A percentile compares a stretch with the other conserved stretches of the same genome.
Evolutionary conservation across 2,888 invertebrate species (phyloP).

Genomic region (Danaus chrysippus): DNA sequence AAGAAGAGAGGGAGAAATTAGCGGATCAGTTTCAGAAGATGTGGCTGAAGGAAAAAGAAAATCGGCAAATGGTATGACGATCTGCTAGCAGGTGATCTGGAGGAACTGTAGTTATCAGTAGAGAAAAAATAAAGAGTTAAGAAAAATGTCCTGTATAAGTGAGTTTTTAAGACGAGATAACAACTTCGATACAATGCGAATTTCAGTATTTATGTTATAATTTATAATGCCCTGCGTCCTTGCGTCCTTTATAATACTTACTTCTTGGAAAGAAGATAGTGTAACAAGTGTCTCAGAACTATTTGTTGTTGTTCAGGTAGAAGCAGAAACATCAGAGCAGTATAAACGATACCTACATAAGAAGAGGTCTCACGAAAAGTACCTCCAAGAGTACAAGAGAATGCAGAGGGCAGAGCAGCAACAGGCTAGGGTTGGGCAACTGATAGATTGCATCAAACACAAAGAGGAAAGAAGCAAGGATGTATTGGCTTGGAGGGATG

Average conservation of each 20-base stretch:
- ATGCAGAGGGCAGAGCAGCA: slow-evolving; percentile 47
- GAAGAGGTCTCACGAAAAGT: slow-evolving; percentile 62
- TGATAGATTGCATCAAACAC: slow-evolving; percentile 50
- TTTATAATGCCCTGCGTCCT: too few species aligned
- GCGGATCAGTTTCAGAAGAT: slow-evolving; percentile 69
- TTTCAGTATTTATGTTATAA: too few species aligned
- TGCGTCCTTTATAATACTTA: too few species aligned
- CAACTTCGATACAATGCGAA: too few species aligned
- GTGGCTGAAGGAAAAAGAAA: slow-evolving; percentile 71
- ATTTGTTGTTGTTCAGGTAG: slow-evolving; percentile 43
- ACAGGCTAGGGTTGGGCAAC: slow-evolving; percentile 41
- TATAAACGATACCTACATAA: slow-evolving; percentile 69
- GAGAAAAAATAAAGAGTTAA: too few species aligned
- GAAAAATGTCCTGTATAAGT: too few species aligned
- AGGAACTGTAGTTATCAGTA: too few species aligned
- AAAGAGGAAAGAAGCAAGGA: slow-evolving; percentile 55
- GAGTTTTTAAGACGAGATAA: too few species aligned
- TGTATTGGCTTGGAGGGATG: slow-evolving; percentile 49
- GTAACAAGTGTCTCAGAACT: too few species aligned
- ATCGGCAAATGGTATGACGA: slow-evolving; percentile 37
- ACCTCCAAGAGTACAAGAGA: slow-evolving; percentile 60
- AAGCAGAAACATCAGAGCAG: slow-evolving; percentile 59
- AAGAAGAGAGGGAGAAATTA: slow-evolving; percentile 60
- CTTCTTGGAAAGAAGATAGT: too few species aligned
- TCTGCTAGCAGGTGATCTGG: too few species aligned